Conservation (phyloP, 2,797 vertebrate species). For the Silurus aristotelis region DNA sequence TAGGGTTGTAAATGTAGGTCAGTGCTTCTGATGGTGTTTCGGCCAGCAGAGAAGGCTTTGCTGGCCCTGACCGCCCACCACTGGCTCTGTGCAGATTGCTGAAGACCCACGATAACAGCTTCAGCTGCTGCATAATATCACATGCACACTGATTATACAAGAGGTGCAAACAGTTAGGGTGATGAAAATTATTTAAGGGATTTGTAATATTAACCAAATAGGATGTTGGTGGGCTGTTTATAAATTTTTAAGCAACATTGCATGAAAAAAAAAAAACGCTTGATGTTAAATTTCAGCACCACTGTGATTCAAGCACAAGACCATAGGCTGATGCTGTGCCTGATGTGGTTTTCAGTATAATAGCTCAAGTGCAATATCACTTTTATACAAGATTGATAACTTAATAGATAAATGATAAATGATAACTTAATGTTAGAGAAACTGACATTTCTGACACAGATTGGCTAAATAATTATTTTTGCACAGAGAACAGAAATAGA, state of each 20-base stretch:
- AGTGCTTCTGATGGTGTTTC: too few species aligned
- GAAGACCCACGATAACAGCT: not conserved
- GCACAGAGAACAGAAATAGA: not conserved
- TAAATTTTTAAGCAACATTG: slow-evolving; percentile 17
- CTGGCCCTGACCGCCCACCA: too few species aligned
- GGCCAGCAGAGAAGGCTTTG: too few species aligned
- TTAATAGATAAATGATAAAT: not conserved
- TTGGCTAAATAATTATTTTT: not conserved
- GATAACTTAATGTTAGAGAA: not conserved
- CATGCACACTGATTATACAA: slow-evolving; percentile 1
- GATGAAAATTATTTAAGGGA: slow-evolving; percentile 4
- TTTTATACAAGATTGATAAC: not conserved
- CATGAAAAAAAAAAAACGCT: not conserved
- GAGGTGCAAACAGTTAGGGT: not conserved
- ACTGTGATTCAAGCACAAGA: not conserved
- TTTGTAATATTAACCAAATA: slow-evolving; percentile 13
- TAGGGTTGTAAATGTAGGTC: too few species aligned
- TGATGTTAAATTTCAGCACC: not conserved
- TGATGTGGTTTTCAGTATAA: not conserved
- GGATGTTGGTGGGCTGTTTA: not conserved
- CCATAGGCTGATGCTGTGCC: not conserved
- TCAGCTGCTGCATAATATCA: not conserved
- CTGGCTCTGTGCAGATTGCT: not conserved
- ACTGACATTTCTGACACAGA: not conserved
- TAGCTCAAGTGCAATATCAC: too few species aligned